Base-by-base conservation (phyloP, 2,888 invertebrate species). In the Chironomus riparius region DNA sequence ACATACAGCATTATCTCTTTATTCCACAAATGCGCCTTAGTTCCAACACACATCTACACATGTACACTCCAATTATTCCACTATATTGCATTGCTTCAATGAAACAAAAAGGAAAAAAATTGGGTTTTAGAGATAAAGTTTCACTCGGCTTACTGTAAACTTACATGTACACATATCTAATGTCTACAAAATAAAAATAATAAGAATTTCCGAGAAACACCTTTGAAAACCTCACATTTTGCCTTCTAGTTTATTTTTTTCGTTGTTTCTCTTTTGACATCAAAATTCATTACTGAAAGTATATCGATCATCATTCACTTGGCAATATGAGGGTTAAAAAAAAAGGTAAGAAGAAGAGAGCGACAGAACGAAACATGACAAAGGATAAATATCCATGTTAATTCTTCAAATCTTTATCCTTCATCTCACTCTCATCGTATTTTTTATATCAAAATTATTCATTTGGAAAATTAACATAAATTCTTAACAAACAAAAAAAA, bases 391-490 rank as follows among this genome's bases (percentile, higher is more conserved):
- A 65, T 65, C 65, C 47, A 70, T 38, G 48, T 48, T 48, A 47
- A 70, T 21, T 22, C 48, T 56, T 18, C n/a, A 68, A 68, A 68
- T 70, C 70, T 70, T 47, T 13, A 48, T 70, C 70, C 65, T 24
- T 48, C 48, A 22, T 70, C 70, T 47, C 24, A 18, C 48, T 47
- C 21, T 13, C 22, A 28, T 13, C 15, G 13, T 68, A 12, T 28
- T 50, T 56, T n/a, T 56, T 18, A 18, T 56, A 15, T 56, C 21
- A 24, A 65, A 65, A 21, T 21, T 24, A 65, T 65, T 65, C 65
- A 65, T 24, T 65, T 24, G 65, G 65, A 68, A 68, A 68, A 68
- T 70, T 70, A 70, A 70, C 70, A 70, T 70, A 70, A 70, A 70
- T 70, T 70, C 70, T 68, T 68, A 24, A 65, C 10, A 56, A n/a